Evolutionary conservation across 2,888 invertebrate genomes (phyloP), one percentile per base, ranked within the genome.

Genomic region (Phania funesta): DNA sequence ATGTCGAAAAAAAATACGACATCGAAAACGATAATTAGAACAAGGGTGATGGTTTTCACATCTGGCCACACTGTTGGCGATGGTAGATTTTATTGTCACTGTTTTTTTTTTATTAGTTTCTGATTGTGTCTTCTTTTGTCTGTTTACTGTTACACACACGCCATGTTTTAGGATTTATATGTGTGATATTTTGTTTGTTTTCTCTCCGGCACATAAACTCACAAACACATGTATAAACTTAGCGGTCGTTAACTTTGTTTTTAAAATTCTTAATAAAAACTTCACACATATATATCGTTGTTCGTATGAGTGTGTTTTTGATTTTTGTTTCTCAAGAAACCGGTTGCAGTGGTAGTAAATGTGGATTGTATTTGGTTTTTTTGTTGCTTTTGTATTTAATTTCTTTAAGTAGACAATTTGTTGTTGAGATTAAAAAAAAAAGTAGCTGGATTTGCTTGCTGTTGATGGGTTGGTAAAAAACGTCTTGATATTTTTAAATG

Each of bases 241-340:
- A 83, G 87, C 87, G 87, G 87, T 88, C 88, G 86, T 88, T 88
- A 86, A 88, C 88, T 85, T 86, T 86, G 67, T 74, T 46, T 60
- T 52, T 18, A 16, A 24, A 52, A 54, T 29, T 38, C 26, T 46
- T 38, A 70, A 32, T 44, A 62, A 46, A 68, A 16, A 29, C 48
- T 13, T 35, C 50, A 50, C 9, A 22, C 18, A 3, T 18, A 8
- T n/a, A 4, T 35, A 6, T 9, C 18, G 44, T n/a, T 56, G 24
- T 0, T 13, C 3, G 38, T 20, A 22, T 62, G 29, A 13, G 7
- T 50, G 46, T 46, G 26, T 26, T 54, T 29, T 78, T 56, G 11
- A 13, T 38, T 56, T 44, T 71, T 71, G 24, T 52, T 65, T 41
- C 24, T 65, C 44, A 65, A 80, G 46, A 80, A 80, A 83, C 80